Evolutionary conservation across 2,113 vertebrate species (phyloP).

Genomic region (Halcyon senegalensis): DNA sequence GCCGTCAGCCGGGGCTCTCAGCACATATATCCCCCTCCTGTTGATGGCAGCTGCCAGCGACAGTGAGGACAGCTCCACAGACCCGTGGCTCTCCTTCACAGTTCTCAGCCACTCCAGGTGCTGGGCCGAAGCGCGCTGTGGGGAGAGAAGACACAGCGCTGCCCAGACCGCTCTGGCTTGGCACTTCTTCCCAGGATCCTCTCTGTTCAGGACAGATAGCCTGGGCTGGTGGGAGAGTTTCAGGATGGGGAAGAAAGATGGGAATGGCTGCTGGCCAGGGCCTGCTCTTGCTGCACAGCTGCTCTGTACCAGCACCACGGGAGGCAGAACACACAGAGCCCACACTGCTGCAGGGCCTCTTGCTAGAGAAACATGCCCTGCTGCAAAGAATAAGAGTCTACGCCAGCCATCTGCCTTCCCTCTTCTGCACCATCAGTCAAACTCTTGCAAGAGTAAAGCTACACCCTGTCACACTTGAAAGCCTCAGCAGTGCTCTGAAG

Average conservation of each 20-base stretch:
- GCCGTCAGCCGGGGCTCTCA: slow-evolving; percentile 77
- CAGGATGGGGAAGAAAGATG: background rate
- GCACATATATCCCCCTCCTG: slow-evolving; percentile 85
- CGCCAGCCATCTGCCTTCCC: background rate
- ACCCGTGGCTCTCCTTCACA: slow-evolving; percentile 95
- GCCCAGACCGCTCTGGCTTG: background rate
- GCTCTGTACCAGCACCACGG: background rate
- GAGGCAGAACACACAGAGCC: background rate
- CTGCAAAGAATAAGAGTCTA: background rate
- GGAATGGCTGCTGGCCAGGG: background rate
- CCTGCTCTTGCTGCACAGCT: background rate
- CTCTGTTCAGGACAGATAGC: background rate
- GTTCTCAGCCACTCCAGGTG: slow-evolving; percentile 93
- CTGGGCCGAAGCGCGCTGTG: slow-evolving; percentile 87
- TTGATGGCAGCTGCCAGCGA: slow-evolving; percentile 93
- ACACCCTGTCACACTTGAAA: background rate
- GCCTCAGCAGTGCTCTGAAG: background rate
- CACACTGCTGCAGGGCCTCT: background rate
- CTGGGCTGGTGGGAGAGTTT: too few relatives aligned
- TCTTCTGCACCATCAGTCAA: background rate
- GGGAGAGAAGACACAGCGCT: background rate
- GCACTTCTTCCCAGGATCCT: too few relatives aligned
- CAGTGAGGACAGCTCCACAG: slow-evolving; percentile 92
- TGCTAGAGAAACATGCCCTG: background rate
- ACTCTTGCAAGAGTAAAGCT: background rate